Conservation (phyloP, 2,797 vertebrate species). For the Danionella dracula region DNA sequence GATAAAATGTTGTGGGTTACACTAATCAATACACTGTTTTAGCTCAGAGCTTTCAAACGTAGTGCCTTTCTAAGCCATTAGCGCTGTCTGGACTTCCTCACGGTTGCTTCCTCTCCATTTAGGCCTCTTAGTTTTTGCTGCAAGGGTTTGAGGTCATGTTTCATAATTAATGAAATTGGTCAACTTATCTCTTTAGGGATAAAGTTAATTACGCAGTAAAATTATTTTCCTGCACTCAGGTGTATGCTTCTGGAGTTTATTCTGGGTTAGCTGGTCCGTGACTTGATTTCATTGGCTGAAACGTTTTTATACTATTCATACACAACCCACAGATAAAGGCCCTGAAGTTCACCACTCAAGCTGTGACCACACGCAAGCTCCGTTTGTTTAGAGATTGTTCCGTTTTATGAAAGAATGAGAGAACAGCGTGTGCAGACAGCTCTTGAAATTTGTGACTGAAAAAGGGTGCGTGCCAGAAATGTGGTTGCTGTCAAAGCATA, state of each 20-base stretch:
- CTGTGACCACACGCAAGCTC: not conserved
- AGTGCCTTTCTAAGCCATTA: not conserved
- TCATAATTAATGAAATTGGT: conserved; percentile 41
- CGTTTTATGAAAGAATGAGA: not conserved
- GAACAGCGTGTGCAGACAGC: not conserved
- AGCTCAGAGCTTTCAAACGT: conserved; percentile 4
- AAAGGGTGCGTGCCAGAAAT: not conserved
- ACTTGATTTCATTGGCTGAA: not conserved
- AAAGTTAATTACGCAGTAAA: conserved; percentile 52
- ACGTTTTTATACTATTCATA: not conserved
- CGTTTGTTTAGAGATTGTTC: not conserved
- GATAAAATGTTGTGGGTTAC: no score
- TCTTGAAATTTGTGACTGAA: not conserved
- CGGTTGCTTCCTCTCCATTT: conserved; percentile 7
- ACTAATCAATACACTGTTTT: not conserved
- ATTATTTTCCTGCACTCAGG: conserved; percentile 6
- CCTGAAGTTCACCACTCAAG: not conserved
- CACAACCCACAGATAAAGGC: not conserved
- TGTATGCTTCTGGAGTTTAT: not conserved
- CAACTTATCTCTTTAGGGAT: conserved; percentile 40
- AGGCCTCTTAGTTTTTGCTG: not conserved
- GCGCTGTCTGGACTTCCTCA: conserved; percentile 18
- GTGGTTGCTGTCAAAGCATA: not conserved
- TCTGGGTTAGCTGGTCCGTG: not conserved
- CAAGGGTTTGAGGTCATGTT: conserved; percentile 16